Conservation (phyloP, 1,140 invertebrate species). For the Drosophila arizonae region DNA sequence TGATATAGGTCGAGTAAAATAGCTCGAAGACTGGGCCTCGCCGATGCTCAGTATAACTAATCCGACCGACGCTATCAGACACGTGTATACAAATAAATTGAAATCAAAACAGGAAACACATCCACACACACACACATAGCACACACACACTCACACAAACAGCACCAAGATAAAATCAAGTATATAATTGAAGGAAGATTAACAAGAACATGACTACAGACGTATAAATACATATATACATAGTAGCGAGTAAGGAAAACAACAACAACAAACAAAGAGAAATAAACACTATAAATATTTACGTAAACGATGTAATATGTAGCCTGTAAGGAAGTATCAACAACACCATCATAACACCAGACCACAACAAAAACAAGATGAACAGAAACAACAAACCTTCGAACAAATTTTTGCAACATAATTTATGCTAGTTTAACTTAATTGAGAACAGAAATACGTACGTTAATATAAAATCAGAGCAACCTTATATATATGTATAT, state of each 20-base stretch:
- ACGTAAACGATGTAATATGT: conserved; percentile 85
- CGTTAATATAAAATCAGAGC: conserved; percentile 89
- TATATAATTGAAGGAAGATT: conserved; percentile 32
- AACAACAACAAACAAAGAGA: conserved; percentile 37
- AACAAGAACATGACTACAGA: conserved; percentile 42
- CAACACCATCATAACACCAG: conserved; percentile 90
- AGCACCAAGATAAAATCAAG: conserved; percentile 14
- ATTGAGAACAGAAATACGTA: conserved; percentile 89
- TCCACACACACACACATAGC: not conserved
- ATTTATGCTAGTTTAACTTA: conserved; percentile 92
- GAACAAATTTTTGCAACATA: conserved; percentile 97
- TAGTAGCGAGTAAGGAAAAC: conserved; percentile 52
- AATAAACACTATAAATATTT: conserved; percentile 58
- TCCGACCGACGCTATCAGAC: conserved; percentile 71
- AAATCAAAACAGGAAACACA: conserved; percentile 7
- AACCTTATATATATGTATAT: conserved; percentile 84
- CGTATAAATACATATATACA: conserved; percentile 44
- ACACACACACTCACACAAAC: not conserved
- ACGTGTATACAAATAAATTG: conserved; percentile 50
- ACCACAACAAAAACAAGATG: conserved; percentile 83
- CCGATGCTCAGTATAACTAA: conserved; percentile 53
- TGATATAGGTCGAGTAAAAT: conserved; percentile 51
- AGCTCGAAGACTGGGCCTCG: conserved; percentile 52
- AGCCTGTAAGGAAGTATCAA: conserved; percentile 87
- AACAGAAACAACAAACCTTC: conserved; percentile 87